These are phyloP conservation scores for Antheraea mylitta DNA, from an alignment of 1,140 invertebrate species.

Conservation along the genomic window DNA sequence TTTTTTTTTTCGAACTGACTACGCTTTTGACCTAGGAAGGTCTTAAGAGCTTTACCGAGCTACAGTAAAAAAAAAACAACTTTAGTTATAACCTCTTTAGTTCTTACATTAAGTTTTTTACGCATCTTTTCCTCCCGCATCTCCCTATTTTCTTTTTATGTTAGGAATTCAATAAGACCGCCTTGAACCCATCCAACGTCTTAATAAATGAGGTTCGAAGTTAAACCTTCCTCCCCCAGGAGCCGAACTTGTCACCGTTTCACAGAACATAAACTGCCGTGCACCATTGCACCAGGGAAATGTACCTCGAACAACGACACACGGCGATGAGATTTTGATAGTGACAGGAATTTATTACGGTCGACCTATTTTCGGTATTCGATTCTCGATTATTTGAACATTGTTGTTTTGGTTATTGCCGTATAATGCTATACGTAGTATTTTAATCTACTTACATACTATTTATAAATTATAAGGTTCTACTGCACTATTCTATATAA, in stretches of 20 bases:
- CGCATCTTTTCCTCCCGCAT: too few relatives aligned
- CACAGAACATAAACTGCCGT: constrained; percentile 66
- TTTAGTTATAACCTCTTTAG: too few relatives aligned
- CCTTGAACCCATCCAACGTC: background rate
- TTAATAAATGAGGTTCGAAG: constrained; percentile 19
- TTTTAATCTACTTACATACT: too few relatives aligned
- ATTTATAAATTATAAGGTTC: too few relatives aligned
- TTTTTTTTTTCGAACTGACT: too few relatives aligned
- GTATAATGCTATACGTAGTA: background rate
- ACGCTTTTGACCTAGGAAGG: too few relatives aligned
- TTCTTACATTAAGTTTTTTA: too few relatives aligned
- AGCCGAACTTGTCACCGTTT: constrained; percentile 48
- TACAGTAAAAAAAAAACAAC: too few relatives aligned
- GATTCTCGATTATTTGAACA: background rate
- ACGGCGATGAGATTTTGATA: constrained; percentile 37
- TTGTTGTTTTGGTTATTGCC: background rate
- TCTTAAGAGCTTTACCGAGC: too few relatives aligned
- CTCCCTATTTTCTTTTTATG: background rate
- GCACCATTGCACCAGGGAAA: constrained; percentile 58
- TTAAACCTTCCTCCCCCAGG: constrained; percentile 11
- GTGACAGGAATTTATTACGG: constrained; percentile 1
- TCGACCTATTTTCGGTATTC: background rate
- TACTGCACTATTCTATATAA: too few relatives aligned
- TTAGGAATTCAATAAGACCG: background rate
- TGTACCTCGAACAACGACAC: constrained; percentile 48